Evolutionary conservation across 1,140 invertebrate species (phyloP), one percentile per base, ranked within the genome.

Genomic region (Brachionus asplanchnoidis): DNA sequence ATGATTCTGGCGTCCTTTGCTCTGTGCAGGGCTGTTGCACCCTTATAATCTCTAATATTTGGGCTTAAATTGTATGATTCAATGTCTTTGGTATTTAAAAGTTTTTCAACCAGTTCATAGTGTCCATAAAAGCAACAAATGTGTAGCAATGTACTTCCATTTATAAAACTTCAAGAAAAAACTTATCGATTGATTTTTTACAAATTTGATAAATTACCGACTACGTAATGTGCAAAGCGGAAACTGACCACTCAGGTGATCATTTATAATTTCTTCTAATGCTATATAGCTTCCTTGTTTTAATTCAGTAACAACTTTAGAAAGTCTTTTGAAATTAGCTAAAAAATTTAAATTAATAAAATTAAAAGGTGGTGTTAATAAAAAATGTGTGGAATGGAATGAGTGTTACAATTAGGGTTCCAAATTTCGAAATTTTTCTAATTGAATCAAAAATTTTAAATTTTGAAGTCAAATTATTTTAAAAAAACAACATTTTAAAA

Each of bases 61-160:
- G 53, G 77, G 26, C 42, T 80, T 23, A 80, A 17, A 6, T 89
- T 70, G 53, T 88, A 87, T 1, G 88, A 86, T 68, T 88, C 88
- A 1, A 89, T 85, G 14, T 87, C 85, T 12, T 87, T 85, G 8
- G 85, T 66, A 3, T 85, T 84, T 2, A 94, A 88, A 1, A 93
- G 92, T 46, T 93, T 89, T 85, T 92, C 91, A 42, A 94, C 89
- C 11, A 93, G 87, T 65, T 91, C 91, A 56, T 92, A 91, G 87
- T 93, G 92, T 26, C 93, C 93, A 88, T 94, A 93, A 75, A 93
- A 93, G 66, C 93, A 92, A n/a, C 94, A 90, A 70, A 92, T 93
- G 88, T 94, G 94, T 42, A 94, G 90, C 44, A 94, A 88, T 1
- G 93, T 94, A 86, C 93, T 92, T 85, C 93, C 93, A 86, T 93